Evolutionary conservation across 2,113 vertebrate species (phyloP), one percentile per base, ranked within the genome.

Genomic region (Mormoops blainvillei): DNA sequence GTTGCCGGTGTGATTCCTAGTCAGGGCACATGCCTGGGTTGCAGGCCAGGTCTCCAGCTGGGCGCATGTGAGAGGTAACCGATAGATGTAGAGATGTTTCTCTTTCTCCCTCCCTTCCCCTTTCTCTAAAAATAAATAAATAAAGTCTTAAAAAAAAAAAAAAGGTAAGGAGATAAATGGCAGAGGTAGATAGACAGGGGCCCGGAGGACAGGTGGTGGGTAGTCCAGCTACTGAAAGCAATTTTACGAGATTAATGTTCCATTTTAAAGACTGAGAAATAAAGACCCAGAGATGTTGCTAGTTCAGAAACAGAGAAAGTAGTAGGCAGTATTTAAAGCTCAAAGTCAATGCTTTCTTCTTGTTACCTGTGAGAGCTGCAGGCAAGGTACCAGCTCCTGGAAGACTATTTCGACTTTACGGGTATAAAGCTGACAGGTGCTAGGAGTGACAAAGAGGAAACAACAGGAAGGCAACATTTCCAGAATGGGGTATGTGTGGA

Each of bases 201-300:
- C n/a, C n/a, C n/a, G n/a, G n/a, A n/a, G n/a, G 8, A 43, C 74
- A 84, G 76, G 33, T 84, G 43, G 28, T 87, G 19, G 15, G 24
- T 33, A 58, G 20, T n/a, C 28, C 78, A 45, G 91, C 91, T 8
- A 68, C 45, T 58, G 41, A 85, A 54, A 91, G 41, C 45, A 50
- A 84, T 87, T 89, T 94, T 70, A 78, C n/a, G 33, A 94, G 74
- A 91, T 78, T 20, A 24, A 13, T 19, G 36, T 90, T 80, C 24
- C 58, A n/a, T 87, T 91, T 95, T 91, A 73, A 54, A 89, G 58
- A 78, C 43, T 31, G 89, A 90, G 61, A 96, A 94, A 92, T 94
- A 36, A 94, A 92, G 68, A 86, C 67, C 61, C 52, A 83, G 45
- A 92, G 26, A 89, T 56, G 43, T 0, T 73, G 28, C 41, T 36